Base-by-base conservation (phyloP, 2,888 invertebrate species). In the Cosmopolites sordidus region DNA sequence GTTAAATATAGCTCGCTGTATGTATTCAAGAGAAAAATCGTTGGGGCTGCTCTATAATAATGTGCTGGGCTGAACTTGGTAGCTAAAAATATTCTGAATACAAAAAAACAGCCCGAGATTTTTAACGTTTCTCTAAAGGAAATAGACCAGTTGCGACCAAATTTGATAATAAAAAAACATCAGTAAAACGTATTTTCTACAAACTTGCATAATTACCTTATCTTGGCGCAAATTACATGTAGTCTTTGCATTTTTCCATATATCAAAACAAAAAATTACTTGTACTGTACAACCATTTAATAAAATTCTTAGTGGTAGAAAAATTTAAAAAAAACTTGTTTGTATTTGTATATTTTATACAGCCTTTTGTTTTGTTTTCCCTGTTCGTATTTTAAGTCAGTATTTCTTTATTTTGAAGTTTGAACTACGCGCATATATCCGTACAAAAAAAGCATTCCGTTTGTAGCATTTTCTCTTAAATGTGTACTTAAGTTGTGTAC, bases 401-500 rank as follows among this genome's bases (percentile, higher is more conserved):
- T 61, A 63, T 59, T 61, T 33, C 11, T 12, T 33, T 12, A 6
- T 33, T 59, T 57, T 55, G 11, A 15, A 38, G 49, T 45, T 45
- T 22, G 42, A 54, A 27, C 18, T 38, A 43, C 49, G 50, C 62
- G 60, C 64, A 62, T 63, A 60, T 58, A 47, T 62, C 63, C 63
- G 64, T 66, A 67, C 65, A 66, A 44, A 43, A 60, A 62, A 62
- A 58, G 64, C 67, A 67, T 67, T 67, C 67, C 67, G 64, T 60
- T 58, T 58, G 4, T 56, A 54, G 57, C 54, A 59, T 61, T 56
- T 60, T 58, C 51, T 59, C 51, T 47, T 39, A 47, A 49, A 46
- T 49, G 37, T 27, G 53, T 48, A 46, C 58, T 54, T 46, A 56
- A 54, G 38, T 33, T 22, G n/a, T n/a, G n/a, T n/a, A 5, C 22